Evolutionary conservation across 2,113 vertebrate species (phyloP).

Genomic region (Nyctibius bracteatus): DNA sequence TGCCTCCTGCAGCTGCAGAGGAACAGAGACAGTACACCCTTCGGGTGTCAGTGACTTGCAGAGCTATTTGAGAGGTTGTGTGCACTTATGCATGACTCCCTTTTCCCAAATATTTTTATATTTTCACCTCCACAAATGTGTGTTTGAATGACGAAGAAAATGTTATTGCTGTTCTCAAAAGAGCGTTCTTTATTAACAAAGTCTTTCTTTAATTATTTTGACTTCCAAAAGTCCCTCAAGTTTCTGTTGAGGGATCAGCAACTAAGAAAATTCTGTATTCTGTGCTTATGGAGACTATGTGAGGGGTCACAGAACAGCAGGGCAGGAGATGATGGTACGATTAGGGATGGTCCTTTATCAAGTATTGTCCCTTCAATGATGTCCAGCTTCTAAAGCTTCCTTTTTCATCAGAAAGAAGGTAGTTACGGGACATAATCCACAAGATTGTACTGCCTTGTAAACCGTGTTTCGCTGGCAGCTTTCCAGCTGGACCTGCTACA

Average conservation of each 20-base stretch:
- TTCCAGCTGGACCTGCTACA: neutral
- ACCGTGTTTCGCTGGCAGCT: neutral
- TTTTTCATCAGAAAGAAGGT: neutral
- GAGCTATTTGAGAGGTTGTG: neutral
- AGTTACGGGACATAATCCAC: neutral
- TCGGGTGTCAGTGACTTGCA: neutral
- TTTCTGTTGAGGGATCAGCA: neutral
- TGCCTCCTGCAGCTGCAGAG: slow-evolving; percentile 30
- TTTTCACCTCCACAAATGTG: neutral
- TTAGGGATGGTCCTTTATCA: neutral
- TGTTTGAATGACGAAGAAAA: neutral
- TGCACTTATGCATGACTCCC: neutral
- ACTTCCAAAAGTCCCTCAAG: neutral
- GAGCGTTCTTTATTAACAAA: neutral
- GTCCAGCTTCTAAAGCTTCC: neutral
- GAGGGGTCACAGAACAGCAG: neutral
- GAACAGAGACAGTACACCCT: slow-evolving; percentile 13
- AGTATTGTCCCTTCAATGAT: neutral
- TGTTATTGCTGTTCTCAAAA: neutral
- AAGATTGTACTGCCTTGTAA: neutral
- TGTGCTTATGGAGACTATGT: neutral
- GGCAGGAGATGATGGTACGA: neutral
- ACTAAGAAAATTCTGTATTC: neutral
- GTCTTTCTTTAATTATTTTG: neutral
- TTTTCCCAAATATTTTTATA: neutral